Percentiles rank a stretch among this genome's conserved stretches.
phyloP scores from a whole-genome alignment of 2,113 vertebrate species.

The Raja brachyura region DNA sequence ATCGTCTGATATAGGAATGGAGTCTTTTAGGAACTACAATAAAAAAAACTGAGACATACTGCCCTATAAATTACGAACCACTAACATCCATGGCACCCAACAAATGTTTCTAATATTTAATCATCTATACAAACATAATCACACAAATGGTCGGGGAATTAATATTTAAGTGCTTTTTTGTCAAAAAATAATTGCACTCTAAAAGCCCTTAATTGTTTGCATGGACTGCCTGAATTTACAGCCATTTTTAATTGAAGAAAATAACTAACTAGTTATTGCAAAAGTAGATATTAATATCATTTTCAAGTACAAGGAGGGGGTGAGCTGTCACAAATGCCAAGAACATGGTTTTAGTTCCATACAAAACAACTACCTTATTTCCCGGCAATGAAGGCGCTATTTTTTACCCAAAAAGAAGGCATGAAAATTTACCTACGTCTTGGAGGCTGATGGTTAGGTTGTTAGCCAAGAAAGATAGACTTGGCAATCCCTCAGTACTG shows the following conservation, averaged over 20 bases:
- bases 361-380: background rate
- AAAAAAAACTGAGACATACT: background rate
- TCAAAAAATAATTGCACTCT: background rate
- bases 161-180: slow-evolving; percentile 9
- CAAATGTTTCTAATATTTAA: slow-evolving; percentile 15
- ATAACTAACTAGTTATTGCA: slow-evolving; percentile 8
- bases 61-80: background rate
- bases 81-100: background rate
- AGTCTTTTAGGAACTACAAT: background rate
- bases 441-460: too few species aligned
- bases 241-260: slow-evolving; percentile 17
- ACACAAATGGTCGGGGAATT: background rate
- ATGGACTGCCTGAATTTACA: background rate
- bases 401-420: too few species aligned
- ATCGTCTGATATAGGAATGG: background rate
- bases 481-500: too few species aligned
- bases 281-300: background rate
- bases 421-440: background rate
- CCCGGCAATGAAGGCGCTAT: too few species aligned
- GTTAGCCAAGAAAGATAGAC: too few species aligned
- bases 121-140: background rate
- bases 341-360: background rate
- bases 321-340: too few species aligned
- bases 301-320: background rate
- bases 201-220: slow-evolving; percentile 4